phyloP scores from a whole-genome alignment of 2,113 vertebrate species.

The Noctilio leporinus region DNA sequence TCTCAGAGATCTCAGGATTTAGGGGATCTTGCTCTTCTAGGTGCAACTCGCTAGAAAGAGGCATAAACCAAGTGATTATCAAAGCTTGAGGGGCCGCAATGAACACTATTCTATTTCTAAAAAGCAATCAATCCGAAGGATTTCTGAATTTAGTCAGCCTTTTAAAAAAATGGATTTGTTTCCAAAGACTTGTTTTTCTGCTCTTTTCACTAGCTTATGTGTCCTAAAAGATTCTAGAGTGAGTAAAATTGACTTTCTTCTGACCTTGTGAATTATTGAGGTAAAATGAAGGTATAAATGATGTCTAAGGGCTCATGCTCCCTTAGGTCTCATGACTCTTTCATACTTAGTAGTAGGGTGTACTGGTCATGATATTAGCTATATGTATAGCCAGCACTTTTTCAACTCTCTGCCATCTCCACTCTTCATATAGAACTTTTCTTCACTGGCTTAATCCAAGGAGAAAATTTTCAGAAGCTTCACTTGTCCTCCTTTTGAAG shows the following conservation, averaged over 20 bases:
- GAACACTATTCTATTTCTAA: not conserved
- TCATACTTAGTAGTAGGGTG: not conserved
- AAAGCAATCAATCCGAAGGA: not conserved
- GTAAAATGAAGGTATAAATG: not conserved
- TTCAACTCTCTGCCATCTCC: not conserved
- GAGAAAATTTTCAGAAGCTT: slow-evolving; percentile 28
- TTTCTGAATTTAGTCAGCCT: slow-evolving; percentile 1
- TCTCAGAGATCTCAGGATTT: not conserved
- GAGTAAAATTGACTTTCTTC: slow-evolving; percentile 3
- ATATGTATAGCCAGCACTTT: not conserved
- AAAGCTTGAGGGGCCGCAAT: not conserved
- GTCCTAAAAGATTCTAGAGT: not conserved
- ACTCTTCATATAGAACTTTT: not conserved
- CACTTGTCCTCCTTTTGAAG: not conserved
- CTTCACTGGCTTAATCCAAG: not conserved
- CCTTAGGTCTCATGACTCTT: not conserved
- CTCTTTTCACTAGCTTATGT: not conserved
- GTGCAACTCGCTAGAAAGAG: not conserved
- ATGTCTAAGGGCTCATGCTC: not conserved
- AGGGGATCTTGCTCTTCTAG: not conserved
- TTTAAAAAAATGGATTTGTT: not conserved
- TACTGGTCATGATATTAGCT: not conserved
- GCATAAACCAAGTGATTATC: not conserved
- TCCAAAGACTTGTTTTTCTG: not conserved
- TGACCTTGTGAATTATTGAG: slow-evolving; percentile 13